Percentiles rank a stretch among this genome's conserved stretches.
Evolutionary conservation across 23 tunicate genomes (phyloP).

Genomic region (Phallusia fumigata): DNA sequence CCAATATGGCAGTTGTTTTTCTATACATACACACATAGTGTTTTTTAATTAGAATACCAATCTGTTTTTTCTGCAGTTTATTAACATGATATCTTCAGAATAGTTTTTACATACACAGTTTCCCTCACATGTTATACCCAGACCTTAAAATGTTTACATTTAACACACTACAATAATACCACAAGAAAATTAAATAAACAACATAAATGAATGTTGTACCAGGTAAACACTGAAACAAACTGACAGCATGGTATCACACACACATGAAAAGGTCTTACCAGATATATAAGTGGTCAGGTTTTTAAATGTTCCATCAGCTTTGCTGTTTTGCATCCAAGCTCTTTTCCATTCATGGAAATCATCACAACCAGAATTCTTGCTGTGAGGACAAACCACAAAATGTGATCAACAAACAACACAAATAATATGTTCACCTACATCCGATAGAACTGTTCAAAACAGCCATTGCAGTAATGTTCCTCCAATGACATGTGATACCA

Average conservation of each 20-base stretch:
- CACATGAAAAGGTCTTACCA: conserved; percentile 16
- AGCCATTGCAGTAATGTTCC: conserved; percentile 89
- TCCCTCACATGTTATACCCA: too few species aligned
- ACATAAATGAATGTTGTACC: too few species aligned
- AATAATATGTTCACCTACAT: conserved; percentile 10
- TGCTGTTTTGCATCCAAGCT: conserved; percentile 79
- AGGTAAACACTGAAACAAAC: too few species aligned
- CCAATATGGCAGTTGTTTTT: conserved; percentile 79
- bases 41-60: too few species aligned
- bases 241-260: not conserved
- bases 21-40: conserved; percentile 1
- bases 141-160: too few species aligned
- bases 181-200: too few species aligned
- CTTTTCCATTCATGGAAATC: conserved; percentile 78
- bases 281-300: conserved; percentile 55
- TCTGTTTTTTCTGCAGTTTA: not conserved
- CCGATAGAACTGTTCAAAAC: conserved; percentile 77
- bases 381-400: conserved; percentile 10
- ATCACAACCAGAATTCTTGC: conserved; percentile 61
- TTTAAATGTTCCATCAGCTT: conserved; percentile 65
- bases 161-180: too few species aligned
- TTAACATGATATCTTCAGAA: too few species aligned
- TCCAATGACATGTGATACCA: conserved; percentile 84
- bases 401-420: too few species aligned
- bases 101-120: too few species aligned